Percentiles rank a stretch among this genome's conserved stretches.
phyloP scores from a whole-genome alignment of 2,113 vertebrate genomes.

The Poecile atricapillus region DNA sequence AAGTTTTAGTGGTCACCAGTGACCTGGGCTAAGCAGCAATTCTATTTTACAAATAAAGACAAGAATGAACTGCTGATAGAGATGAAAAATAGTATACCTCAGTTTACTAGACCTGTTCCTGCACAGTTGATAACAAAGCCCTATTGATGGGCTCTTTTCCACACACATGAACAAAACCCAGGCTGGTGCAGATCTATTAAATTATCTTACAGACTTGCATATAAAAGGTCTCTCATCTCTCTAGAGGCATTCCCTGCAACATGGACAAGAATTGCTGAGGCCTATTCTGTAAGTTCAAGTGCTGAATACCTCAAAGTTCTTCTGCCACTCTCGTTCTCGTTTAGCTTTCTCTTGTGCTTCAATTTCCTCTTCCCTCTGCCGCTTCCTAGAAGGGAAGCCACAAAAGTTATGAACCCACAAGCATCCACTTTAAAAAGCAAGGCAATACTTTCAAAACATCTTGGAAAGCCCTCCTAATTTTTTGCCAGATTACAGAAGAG shows the following conservation, averaged over 20 bases:
- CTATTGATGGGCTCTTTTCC: not conserved
- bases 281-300: not conserved
- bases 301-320: slow-evolving; percentile 92
- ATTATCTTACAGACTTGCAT: not conserved
- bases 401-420: not conserved
- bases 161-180: not conserved
- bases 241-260: not conserved
- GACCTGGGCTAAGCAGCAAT: not conserved
- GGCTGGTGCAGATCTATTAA: not conserved
- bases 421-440: not conserved
- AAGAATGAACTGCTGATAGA: not conserved
- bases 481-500: not conserved
- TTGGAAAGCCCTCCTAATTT: not conserved
- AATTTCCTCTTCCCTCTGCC: slow-evolving; percentile 96
- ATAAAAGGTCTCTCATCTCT: not conserved
- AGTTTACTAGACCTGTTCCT: not conserved
- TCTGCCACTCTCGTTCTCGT: slow-evolving; percentile 96
- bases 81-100: not conserved
- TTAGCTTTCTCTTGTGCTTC: slow-evolving; percentile 94
- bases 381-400: slow-evolving; percentile 81
- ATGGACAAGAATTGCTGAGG: not conserved
- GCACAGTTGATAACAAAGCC: not conserved
- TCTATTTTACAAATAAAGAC: not conserved
- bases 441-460: not conserved
- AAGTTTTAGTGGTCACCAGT: not conserved